These are phyloP conservation scores for Calyptommatus sinebrachiatus DNA, from an alignment of 2,113 vertebrate genomes.

Conservation along the genomic window DNA sequence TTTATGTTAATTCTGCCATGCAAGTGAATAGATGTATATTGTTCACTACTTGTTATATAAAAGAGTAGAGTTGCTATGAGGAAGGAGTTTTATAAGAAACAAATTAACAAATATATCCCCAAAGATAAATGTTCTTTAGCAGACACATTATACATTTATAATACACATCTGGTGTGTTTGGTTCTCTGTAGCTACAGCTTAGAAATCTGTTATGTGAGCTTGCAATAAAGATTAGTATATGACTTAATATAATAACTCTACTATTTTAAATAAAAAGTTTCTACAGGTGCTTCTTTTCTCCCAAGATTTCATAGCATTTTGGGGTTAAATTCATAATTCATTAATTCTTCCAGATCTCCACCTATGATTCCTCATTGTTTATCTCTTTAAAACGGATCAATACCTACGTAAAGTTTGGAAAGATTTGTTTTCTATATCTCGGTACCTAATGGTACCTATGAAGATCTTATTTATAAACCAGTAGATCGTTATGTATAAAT, in stretches of 20 bases:
- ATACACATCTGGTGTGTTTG: background rate
- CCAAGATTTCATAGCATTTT: no score
- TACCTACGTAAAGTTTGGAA: background rate
- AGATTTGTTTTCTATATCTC: background rate
- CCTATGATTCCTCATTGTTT: background rate
- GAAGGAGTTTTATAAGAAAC: conserved; percentile 28
- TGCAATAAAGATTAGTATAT: background rate
- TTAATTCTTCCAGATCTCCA: background rate
- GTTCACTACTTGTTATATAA: conserved; percentile 5
- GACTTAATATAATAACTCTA: background rate
- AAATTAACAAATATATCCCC: conserved; percentile 18
- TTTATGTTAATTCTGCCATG: conserved; percentile 1
- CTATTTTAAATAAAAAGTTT: background rate
- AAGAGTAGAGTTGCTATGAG: conserved; percentile 3
- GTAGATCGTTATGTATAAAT: background rate
- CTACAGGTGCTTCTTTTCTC: background rate
- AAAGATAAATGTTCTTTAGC: background rate
- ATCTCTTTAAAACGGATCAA: background rate
- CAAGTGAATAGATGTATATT: background rate
- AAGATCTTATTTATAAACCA: background rate
- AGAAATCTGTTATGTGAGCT: conserved; percentile 9
- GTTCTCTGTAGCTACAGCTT: background rate
- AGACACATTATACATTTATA: background rate
- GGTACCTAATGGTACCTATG: background rate
- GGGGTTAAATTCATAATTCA: no score